Evolutionary conservation across 2,797 vertebrate genomes (phyloP), one percentile per base, ranked within the genome.

Genomic region (Enteromius treurensis): DNA sequence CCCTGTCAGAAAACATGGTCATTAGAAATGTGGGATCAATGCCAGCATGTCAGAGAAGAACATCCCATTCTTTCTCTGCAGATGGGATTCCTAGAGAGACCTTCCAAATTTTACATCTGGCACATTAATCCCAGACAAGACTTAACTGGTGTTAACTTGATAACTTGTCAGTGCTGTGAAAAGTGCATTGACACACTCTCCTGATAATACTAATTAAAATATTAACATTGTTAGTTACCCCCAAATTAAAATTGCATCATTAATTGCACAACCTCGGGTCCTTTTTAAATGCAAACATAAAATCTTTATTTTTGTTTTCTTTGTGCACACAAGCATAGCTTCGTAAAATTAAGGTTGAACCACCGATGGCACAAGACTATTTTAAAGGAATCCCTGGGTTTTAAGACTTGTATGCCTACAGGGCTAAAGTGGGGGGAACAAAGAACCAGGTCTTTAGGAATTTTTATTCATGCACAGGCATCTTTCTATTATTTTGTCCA

Each of bases 31-130:
- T 79, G 40, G 45, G 32, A 47, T 71, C 42, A 14, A 37, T 86
- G 85, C 83, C 88, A 88, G 58, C 9, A 29, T 42, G 74, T 11
- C 40, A 84, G 32, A 77, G 73, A 40, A 55, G 74, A 87, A 86
- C 74, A 82, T 80, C 85, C 79, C 68, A 58, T 80, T 64, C 79
- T 58, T 70, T 15, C 21, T 68, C 42, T 80, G 82, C 60, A 88
- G 70, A 88, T 70, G 60, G 9, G 67, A 85, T 86, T 84, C 74
- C 74, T 82, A 85, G 51, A 82, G 55, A 77, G 55, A 23, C 11
- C 71, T 78, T 85, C 74, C 29, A 53, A 17, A 83, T 32, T 58
- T 75, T 42, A 79, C 85, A 76, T 70, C 64, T 69, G 84, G 81
- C 65, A 81, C 19, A 51, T 76, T 81, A 8, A 60, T 37, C 42